Percentiles rank a stretch among this genome's conserved stretches.
Evolutionary conservation across 2,113 vertebrate genomes (phyloP).

Genomic region (Tetraodon nigroviridis): DNA sequence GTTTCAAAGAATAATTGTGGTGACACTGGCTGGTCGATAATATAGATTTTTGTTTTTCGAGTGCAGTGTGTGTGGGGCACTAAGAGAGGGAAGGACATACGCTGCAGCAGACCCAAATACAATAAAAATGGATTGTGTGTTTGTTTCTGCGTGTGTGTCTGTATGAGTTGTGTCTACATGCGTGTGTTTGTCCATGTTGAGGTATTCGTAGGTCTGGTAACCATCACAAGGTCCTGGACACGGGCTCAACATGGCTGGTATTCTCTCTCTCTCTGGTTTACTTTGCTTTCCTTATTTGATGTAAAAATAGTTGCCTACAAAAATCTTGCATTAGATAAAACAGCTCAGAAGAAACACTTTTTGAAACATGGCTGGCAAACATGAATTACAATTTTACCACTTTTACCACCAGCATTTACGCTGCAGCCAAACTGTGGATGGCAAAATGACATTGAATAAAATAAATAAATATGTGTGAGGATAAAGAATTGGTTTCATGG

Average conservation of each 20-base stretch:
- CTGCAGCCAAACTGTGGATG: too few relatives aligned
- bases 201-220: conserved; percentile 89
- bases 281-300: conserved; percentile 54
- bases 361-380: too few relatives aligned
- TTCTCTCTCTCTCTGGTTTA: conserved; percentile 34
- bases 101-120: conserved; percentile 92
- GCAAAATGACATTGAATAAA: too few relatives aligned
- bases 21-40: conserved; percentile 98
- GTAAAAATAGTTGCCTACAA: conserved; percentile 70
- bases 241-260: conserved; percentile 68
- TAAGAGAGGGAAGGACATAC: conserved; percentile 97
- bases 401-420: too few relatives aligned
- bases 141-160: conserved; percentile 80
- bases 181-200: conserved; percentile 82
- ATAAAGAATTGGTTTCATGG: too few relatives aligned
- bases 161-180: conserved; percentile 87
- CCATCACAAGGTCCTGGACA: conserved; percentile 84
- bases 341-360: conserved; percentile 19
- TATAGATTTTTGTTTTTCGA: conserved; percentile 99
- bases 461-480: too few relatives aligned
- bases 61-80: conserved; percentile 98
- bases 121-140: conserved; percentile 98
- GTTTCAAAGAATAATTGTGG: conserved; percentile 99
- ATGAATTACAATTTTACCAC: too few relatives aligned
- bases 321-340: conserved; percentile 71